Evolutionary conservation across 2,888 invertebrate genomes (phyloP).

Genomic region (Lepidochitona cinerea): DNA sequence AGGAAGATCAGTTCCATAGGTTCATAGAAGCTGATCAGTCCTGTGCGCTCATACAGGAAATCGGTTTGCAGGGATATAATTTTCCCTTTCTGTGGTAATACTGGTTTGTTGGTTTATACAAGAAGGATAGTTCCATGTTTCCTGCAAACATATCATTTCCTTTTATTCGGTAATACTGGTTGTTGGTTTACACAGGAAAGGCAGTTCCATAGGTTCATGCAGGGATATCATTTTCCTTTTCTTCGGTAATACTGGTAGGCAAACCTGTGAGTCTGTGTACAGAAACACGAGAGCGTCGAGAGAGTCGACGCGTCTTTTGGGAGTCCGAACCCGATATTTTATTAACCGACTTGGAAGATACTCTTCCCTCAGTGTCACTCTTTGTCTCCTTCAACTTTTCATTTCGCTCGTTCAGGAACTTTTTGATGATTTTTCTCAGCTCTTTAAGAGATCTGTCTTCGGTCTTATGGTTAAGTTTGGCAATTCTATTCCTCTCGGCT

Average conservation of each 20-base stretch:
- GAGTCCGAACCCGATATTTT: not conserved
- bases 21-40: too few species aligned
- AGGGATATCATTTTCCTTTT: not conserved
- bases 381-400: conserved; percentile 43
- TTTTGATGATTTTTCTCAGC: conserved; percentile 46
- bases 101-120: too few species aligned
- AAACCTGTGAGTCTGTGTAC: not conserved
- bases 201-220: too few species aligned
- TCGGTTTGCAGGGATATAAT: too few species aligned
- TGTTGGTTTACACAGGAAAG: too few species aligned
- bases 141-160: too few species aligned
- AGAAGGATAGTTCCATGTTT: too few species aligned
- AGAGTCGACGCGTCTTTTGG: not conserved
- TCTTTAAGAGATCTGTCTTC: conserved; percentile 49
- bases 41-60: too few species aligned
- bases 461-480: conserved; percentile 38
- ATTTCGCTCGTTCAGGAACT: conserved; percentile 50
- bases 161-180: too few species aligned
- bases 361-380: not conserved
- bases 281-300: not conserved
- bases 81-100: too few species aligned
- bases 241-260: not conserved
- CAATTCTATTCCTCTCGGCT: conserved; percentile 12
- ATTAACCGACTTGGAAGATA: not conserved
- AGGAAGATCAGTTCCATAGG: too few species aligned